These are phyloP conservation scores for Mesembrinibis cayennensis DNA, from an alignment of 2,113 vertebrate genomes.

Conservation along the genomic window DNA sequence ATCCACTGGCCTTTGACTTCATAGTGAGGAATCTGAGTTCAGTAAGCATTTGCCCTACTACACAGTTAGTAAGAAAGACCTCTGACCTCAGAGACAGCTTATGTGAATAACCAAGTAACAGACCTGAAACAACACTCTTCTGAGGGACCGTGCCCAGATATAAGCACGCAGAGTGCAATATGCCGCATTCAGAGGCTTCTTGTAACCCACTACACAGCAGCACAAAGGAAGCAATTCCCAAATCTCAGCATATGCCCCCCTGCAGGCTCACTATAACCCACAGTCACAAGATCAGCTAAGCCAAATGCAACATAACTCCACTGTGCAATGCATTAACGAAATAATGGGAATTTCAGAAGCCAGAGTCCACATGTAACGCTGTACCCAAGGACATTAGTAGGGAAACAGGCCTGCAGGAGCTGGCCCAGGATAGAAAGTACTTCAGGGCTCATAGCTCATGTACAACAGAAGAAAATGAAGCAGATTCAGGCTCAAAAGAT, in stretches of 20 bases:
- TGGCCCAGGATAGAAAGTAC: neutral
- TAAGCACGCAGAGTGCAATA: neutral
- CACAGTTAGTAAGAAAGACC: neutral
- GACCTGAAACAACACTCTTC: neutral
- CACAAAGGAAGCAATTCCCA: neutral
- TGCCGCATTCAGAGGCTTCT: neutral
- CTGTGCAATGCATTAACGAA: neutral
- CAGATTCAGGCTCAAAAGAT: neutral
- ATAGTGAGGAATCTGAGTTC: neutral
- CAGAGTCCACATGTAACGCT: neutral
- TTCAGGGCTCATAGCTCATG: neutral
- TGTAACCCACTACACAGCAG: fast-evolving
- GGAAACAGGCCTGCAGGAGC: neutral
- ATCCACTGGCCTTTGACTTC: neutral
- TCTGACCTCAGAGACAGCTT: neutral
- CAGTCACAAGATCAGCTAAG: neutral
- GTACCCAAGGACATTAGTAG: neutral
- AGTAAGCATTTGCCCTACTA: neutral
- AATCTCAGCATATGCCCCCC: neutral
- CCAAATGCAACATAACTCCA: neutral
- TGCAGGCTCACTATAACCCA: neutral
- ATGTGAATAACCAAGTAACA: neutral
- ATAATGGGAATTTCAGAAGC: neutral
- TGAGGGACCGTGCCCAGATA: neutral
- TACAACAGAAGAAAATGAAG: neutral